Evolutionary conservation across 2,888 invertebrate genomes (phyloP).

Genomic region (Meandrusa payeni): DNA sequence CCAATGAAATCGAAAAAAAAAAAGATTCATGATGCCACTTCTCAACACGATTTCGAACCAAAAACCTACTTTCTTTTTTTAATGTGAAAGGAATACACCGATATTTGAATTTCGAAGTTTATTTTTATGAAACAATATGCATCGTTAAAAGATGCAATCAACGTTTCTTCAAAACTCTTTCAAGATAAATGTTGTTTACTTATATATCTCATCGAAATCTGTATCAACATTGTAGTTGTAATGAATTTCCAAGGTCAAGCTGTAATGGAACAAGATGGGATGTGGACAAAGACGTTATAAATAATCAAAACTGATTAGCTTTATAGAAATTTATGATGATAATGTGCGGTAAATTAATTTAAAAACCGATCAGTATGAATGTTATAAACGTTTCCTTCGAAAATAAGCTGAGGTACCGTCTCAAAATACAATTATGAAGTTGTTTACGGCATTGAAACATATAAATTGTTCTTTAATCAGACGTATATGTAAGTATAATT

Average conservation of each 20-base stretch:
- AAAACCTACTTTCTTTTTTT: no score
- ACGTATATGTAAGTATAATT: slow-evolving; percentile 12
- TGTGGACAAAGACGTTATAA: slow-evolving; percentile 58
- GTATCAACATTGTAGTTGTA: slow-evolving; percentile 42
- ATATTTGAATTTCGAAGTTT: no score
- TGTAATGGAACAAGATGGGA: slow-evolving; percentile 48
- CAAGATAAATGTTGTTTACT: slow-evolving; percentile 24
- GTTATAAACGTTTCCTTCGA: slow-evolving; percentile 15
- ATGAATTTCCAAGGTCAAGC: slow-evolving; percentile 51
- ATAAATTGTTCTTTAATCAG: slow-evolving; percentile 22
- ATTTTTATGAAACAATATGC: neutral
- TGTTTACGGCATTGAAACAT: slow-evolving; percentile 27
- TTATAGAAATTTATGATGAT: slow-evolving; percentile 31
- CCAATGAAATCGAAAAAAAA: no score
- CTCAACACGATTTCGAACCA: no score
- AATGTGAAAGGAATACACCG: no score
- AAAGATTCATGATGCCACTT: no score
- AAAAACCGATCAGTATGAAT: slow-evolving; percentile 20
- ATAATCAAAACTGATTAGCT: slow-evolving; percentile 37
- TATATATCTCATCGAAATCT: slow-evolving; percentile 37
- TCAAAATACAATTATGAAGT: slow-evolving; percentile 27
- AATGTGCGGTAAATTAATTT: slow-evolving; percentile 31
- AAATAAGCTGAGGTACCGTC: slow-evolving; percentile 26
- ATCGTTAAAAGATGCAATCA: slow-evolving; percentile 12
- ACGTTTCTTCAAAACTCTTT: slow-evolving; percentile 1